A percentile compares a stretch with the other conserved stretches of the same genome.
phyloP scores from a whole-genome alignment of 2,113 vertebrate genomes.

The Steatornis caripensis region DNA sequence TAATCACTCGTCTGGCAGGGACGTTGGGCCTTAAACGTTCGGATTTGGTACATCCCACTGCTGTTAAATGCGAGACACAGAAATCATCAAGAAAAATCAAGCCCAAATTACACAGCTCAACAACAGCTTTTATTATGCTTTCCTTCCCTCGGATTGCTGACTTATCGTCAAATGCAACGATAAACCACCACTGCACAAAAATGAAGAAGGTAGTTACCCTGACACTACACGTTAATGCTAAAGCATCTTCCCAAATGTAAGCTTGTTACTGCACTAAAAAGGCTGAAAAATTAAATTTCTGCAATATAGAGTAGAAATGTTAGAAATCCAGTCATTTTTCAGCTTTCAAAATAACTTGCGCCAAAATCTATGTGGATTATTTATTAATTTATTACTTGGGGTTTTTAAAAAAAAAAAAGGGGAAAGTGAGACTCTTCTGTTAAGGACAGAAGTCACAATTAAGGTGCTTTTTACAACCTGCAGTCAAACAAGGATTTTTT shows the following conservation, averaged over 20 bases:
- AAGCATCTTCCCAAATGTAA: background rate
- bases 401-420: background rate
- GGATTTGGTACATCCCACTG: constrained; percentile 22
- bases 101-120: background rate
- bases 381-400: background rate
- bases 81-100: background rate
- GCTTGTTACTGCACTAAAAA: constrained; percentile 8
- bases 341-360: background rate
- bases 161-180: background rate
- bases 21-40: constrained; percentile 45
- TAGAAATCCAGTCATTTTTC: background rate
- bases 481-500: constrained; percentile 3
- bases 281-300: background rate
- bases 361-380: background rate
- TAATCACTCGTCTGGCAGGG: background rate
- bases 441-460: background rate
- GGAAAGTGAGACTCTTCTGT: background rate
- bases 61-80: background rate
- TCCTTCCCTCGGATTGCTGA: background rate
- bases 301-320: rapidly evolving
- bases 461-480: background rate
- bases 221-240: background rate
- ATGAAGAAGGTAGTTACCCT: background rate
- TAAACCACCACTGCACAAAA: background rate
- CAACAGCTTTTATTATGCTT: background rate